Conservation (phyloP, 1,140 invertebrate species). For the Orchestia grillus region DNA sequence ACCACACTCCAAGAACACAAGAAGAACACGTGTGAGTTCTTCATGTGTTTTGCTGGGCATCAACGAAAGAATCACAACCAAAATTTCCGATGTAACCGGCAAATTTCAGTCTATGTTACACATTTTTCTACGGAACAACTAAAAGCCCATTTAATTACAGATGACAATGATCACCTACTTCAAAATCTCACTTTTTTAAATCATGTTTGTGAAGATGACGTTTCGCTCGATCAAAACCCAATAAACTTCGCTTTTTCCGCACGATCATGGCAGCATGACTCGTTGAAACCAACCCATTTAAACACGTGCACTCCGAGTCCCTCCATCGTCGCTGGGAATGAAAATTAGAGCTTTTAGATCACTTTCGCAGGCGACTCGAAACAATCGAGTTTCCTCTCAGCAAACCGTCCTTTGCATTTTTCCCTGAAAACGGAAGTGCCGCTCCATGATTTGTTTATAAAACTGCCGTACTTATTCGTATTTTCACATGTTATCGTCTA, state of each 20-base stretch:
- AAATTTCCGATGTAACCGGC: neutral
- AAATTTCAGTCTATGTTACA: neutral
- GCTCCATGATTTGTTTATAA: no score
- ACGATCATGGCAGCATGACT: neutral
- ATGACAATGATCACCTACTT: neutral
- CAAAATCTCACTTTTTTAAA: no score
- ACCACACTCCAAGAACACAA: no score
- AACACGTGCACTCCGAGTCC: neutral
- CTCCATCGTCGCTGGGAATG: neutral
- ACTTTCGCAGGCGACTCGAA: neutral
- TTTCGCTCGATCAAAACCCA: neutral
- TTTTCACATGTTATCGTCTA: neutral
- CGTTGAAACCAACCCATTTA: neutral
- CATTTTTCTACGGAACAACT: neutral
- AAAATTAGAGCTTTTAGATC: neutral
- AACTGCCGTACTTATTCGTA: no score
- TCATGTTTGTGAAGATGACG: neutral
- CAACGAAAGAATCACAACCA: neutral
- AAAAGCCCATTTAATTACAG: neutral
- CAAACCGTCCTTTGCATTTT: no score
- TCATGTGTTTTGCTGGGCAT: neutral
- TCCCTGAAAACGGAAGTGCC: no score
- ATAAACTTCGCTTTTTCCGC: neutral
- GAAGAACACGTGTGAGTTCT: no score
- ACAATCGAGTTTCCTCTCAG: neutral